phyloP scores from a whole-genome alignment of 2,113 vertebrate species.

The Neogobius melanostomus region DNA sequence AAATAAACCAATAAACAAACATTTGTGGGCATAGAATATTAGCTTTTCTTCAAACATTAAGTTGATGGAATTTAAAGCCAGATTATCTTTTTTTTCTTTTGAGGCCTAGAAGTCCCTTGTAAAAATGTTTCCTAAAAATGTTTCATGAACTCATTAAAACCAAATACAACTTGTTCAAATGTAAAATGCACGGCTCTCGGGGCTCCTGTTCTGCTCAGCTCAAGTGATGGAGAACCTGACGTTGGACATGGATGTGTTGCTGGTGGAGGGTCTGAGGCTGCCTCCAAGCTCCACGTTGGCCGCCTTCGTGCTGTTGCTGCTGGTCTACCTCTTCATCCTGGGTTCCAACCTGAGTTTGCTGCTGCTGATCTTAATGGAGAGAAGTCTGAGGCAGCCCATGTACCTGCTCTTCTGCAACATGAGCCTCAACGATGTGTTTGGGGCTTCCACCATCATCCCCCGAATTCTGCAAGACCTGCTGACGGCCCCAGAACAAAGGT shows the following conservation, averaged over 20 bases:
- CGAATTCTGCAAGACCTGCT: constrained; percentile 48
- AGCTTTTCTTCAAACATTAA: too few species aligned
- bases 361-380: constrained; percentile 36
- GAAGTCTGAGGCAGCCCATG: constrained; percentile 63
- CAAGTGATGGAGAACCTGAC: constrained; percentile 45
- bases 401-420: constrained; percentile 67
- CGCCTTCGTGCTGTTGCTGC: constrained; percentile 50
- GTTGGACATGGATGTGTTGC: constrained; percentile 35
- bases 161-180: too few species aligned
- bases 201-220: neutral
- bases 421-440: constrained; percentile 57
- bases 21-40: too few species aligned
- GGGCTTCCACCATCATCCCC: constrained; percentile 51
- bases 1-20: too few species aligned
- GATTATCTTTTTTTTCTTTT: too few species aligned
- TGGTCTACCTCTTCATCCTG: constrained; percentile 56
- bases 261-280: constrained; percentile 60
- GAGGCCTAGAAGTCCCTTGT: too few species aligned
- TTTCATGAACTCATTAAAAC: too few species aligned
- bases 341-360: constrained; percentile 48
- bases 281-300: constrained; percentile 24
- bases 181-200: neutral
- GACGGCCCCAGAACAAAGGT: too few species aligned
- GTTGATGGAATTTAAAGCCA: too few species aligned
- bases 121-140: too few species aligned